phyloP scores from a whole-genome alignment of 2,113 vertebrate species.

The Tragelaphus strepsiceros region DNA sequence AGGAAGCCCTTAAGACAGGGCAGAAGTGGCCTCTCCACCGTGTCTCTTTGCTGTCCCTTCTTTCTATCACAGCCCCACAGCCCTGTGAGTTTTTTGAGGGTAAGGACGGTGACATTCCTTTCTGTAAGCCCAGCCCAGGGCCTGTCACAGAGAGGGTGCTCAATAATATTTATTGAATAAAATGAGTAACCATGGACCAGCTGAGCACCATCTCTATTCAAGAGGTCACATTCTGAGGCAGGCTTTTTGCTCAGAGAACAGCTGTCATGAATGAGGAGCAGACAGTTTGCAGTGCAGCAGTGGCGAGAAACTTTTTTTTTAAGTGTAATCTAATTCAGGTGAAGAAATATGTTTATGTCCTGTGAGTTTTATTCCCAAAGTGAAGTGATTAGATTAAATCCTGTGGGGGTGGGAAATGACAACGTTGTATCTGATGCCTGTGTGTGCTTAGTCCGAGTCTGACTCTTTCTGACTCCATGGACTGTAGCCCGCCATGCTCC shows the following conservation, averaged over 20 bases:
- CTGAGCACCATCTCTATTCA: neutral
- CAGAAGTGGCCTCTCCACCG: fast-evolving
- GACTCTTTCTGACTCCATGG: too few species aligned
- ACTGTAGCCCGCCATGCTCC: neutral
- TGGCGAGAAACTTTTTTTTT: neutral
- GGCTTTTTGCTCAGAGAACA: neutral
- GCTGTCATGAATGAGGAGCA: neutral
- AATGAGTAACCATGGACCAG: neutral
- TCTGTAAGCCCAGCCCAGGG: neutral
- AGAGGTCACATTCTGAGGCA: neutral
- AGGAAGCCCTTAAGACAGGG: neutral
- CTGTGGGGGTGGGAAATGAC: neutral
- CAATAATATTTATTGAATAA: neutral
- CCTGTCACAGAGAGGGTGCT: neutral
- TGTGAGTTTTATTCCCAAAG: neutral
- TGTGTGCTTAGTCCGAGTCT: too few species aligned
- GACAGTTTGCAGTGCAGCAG: neutral
- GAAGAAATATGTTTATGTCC: neutral
- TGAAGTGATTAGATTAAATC: neutral
- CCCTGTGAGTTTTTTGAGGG: neutral
- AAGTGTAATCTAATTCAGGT: neutral
- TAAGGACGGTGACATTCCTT: neutral
- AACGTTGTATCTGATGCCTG: neutral
- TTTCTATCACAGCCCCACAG: neutral
- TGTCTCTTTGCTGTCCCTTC: neutral